Evolutionary conservation across 2,888 invertebrate species (phyloP), one percentile per base, ranked within the genome.

Genomic region (Microdon myrmicae): DNA sequence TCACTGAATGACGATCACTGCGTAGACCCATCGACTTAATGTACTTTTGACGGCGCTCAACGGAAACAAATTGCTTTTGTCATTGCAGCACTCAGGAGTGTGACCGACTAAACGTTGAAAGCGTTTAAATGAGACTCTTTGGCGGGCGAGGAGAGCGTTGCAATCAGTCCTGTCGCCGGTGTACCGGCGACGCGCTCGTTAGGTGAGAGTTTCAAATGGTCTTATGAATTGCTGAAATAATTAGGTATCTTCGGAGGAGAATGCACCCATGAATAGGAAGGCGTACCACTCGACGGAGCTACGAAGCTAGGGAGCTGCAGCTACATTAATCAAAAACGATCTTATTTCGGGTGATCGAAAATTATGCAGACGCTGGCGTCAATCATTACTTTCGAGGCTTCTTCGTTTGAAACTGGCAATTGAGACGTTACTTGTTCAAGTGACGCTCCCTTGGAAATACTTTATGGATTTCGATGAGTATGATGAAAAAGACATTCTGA

Each of bases 111-210:
- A 53, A 44, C 25, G 39, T 44, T 38, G 29, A 34, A 37, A 37
- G 41, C 35, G 29, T 56, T 23, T 29, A 29, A 26, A 26, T 16
- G 23, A n/a, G n/a, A n/a, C n/a, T n/a, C n/a, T 29, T 43, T 41
- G 20, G 23, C 8, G 10, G 32, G 35, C 34, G 20, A 45, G 41
- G 47, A 41, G 35, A 60, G 23, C 23, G 38, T 45, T n/a, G n/a
- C n/a, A n/a, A n/a, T 34, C 29, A 53, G 16, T 22, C 48, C 35
- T 41, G 34, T 35, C 55, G 29, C 43, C 48, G 56, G n/a, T n/a
- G n/a, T n/a, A 56, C 48, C 41, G 56, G 48, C 48, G 56, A 48
- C 48, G 47, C 47, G 48, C 60, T 60, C 43, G 47, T 48, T 60
- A 54, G 35, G 60, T 48, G 60, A 60, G 60, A 59, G 59, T 59